Base-by-base conservation (phyloP, 2,113 vertebrate genomes). In the Charina bottae region DNA sequence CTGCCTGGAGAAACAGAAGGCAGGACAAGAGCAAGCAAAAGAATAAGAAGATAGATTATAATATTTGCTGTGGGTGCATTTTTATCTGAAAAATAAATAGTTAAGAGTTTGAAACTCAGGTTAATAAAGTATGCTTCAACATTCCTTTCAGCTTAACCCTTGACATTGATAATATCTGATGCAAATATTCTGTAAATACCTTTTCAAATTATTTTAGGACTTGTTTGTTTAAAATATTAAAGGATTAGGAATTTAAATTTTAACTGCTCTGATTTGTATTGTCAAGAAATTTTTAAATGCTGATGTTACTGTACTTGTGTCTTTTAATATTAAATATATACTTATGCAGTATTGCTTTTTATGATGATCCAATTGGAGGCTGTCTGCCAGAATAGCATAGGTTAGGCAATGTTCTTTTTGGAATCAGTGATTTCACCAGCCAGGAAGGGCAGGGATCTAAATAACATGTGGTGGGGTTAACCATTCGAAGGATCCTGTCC, bases 131-230 rank as follows among this genome's bases (percentile, higher is more conserved):
- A 33, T 21, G 78, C 2, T 0, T 0, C 60, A 85, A 83, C n/a
- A 19, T 19, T 60, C 19, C 23, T 5, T 92, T 88, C 5, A 59
- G 2, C 28, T 68, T 42, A 58, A 26, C 58, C 6, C 0, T 49
- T 49, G 42, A 26, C 17, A 33, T 83, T 49, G 55, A 88, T n/a
- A 60, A 54, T 84, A 49, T 72, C 92, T 90, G 1, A 0, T 64
- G 59, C 60, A 0, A 84, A 92, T 78, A 37, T 58, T 91, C 5
- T 96, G 95, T 96, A 96, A 96, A 96, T 97, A 95, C 19, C 92
- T 78, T 92, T 85, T 68, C 4, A 91, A 88, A 21, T 85, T 24
- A 6, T 0, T 19, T 3, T 4, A 91, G 62, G 6, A 19, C 0
- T 90, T 78, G 24, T 55, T 46, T 91, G 46, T 90, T 92, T 59